Conservation (phyloP, 2,888 invertebrate species). For the Drosophila seclusa region DNA sequence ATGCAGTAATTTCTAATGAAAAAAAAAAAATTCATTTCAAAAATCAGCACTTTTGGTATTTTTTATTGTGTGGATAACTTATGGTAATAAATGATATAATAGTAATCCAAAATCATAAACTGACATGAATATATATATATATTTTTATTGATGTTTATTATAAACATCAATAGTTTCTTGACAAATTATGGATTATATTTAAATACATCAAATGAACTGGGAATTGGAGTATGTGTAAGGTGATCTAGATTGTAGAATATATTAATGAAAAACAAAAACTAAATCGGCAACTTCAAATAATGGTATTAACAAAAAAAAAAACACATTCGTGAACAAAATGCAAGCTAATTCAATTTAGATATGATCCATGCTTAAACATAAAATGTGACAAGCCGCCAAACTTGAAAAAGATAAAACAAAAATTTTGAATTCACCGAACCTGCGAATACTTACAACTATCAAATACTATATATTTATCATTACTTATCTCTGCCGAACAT, state of each 20-base stretch:
- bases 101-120: background rate
- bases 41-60: background rate
- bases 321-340: background rate
- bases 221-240: background rate
- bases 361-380: background rate
- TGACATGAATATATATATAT: background rate
- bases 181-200: background rate
- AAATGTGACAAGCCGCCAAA: slow-evolving; percentile 1
- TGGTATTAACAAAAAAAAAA: slow-evolving; percentile 1
- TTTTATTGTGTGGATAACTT: background rate
- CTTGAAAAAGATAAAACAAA: slow-evolving; percentile 7
- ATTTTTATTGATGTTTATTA: background rate
- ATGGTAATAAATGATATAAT: background rate
- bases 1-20: background rate
- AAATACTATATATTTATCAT: background rate
- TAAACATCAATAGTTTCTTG: background rate
- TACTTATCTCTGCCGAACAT: slow-evolving; percentile 42
- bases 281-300: background rate
- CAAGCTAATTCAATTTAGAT: slow-evolving; percentile 8
- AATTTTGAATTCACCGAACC: background rate
- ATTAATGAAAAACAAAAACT: slow-evolving; percentile 11
- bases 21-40: background rate
- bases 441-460: background rate
- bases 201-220: background rate
- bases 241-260: background rate